A percentile compares a stretch with the other conserved stretches of the same genome.
phyloP scores from a whole-genome alignment of 1,140 invertebrate genomes.

The Drusus annulatus region DNA sequence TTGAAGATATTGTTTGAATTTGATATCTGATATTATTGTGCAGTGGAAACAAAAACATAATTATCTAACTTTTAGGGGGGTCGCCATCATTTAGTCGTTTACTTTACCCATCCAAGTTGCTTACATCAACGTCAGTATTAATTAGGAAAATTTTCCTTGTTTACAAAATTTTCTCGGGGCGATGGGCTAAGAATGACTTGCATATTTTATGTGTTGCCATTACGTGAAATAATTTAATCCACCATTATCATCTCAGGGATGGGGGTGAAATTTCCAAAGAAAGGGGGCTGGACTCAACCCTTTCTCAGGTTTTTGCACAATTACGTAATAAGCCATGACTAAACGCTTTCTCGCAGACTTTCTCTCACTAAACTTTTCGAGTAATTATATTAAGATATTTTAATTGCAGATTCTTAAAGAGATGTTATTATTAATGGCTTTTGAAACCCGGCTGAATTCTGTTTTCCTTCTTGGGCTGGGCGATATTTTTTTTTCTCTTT shows the following conservation, averaged over 20 bases:
- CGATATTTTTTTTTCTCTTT: too few relatives aligned
- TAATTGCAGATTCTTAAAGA: slow-evolving; percentile 58
- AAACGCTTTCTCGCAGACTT: slow-evolving; percentile 56
- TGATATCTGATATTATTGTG: not conserved
- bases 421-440: slow-evolving; percentile 53
- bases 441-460: slow-evolving; percentile 20
- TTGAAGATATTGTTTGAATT: not conserved
- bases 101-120: slow-evolving; percentile 16
- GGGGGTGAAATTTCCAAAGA: slow-evolving; percentile 9
- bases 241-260: slow-evolving; percentile 48
- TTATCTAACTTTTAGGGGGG: too few relatives aligned
- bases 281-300: slow-evolving; percentile 48
- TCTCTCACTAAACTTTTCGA: slow-evolving; percentile 51
- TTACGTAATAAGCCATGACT: slow-evolving; percentile 60
- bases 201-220: slow-evolving; percentile 57
- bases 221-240: slow-evolving; percentile 57
- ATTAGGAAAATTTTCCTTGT: slow-evolving; percentile 50
- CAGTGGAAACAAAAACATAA: not conserved
- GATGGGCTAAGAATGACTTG: slow-evolving; percentile 52
- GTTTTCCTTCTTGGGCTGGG: too few relatives aligned
- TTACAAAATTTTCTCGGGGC: slow-evolving; percentile 44
- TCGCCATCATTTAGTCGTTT: not conserved
- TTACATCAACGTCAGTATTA: slow-evolving; percentile 43
- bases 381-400: slow-evolving; percentile 59
- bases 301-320: slow-evolving; percentile 58